These are phyloP conservation scores for Automeris io DNA, from an alignment of 2,888 invertebrate species.

Conservation along the genomic window DNA sequence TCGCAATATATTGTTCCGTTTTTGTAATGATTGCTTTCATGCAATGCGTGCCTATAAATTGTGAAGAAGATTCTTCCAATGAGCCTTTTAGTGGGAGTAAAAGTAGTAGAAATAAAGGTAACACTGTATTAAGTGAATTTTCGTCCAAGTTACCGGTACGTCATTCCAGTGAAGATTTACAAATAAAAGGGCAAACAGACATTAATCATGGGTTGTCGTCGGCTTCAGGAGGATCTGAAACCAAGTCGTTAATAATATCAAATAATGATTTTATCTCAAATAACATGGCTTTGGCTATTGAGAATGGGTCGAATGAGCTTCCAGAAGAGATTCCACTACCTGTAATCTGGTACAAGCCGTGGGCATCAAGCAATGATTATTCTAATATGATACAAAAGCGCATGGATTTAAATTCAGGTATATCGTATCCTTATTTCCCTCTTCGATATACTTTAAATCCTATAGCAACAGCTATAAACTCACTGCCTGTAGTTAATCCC, in stretches of 20 bases:
- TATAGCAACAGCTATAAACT: conserved; percentile 18
- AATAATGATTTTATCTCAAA: not conserved
- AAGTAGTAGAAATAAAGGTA: not conserved
- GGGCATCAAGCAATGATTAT: conserved; percentile 7
- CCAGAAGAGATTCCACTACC: conserved; percentile 9
- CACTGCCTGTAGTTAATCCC: conserved; percentile 28
- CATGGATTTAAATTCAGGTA: not conserved
- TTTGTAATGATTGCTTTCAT: not conserved
- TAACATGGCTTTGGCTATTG: too few relatives aligned
- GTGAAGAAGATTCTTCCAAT: not conserved
- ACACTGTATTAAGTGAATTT: not conserved
- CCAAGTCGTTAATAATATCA: not conserved
- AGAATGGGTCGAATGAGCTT: not conserved
- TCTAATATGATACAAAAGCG: not conserved
- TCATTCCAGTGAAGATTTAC: not conserved
- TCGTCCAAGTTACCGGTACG: not conserved
- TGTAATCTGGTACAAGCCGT: conserved; percentile 7
- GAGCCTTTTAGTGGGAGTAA: not conserved
- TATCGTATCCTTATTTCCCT: conserved; percentile 16
- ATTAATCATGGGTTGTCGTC: not conserved
- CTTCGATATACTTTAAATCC: conserved; percentile 18
- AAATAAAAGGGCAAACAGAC: not conserved
- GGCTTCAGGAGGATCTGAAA: not conserved
- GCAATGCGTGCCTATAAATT: not conserved
- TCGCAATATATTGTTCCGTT: not conserved